Conservation (phyloP, 2,888 invertebrate genomes). For the Syrphus vitripennis region DNA sequence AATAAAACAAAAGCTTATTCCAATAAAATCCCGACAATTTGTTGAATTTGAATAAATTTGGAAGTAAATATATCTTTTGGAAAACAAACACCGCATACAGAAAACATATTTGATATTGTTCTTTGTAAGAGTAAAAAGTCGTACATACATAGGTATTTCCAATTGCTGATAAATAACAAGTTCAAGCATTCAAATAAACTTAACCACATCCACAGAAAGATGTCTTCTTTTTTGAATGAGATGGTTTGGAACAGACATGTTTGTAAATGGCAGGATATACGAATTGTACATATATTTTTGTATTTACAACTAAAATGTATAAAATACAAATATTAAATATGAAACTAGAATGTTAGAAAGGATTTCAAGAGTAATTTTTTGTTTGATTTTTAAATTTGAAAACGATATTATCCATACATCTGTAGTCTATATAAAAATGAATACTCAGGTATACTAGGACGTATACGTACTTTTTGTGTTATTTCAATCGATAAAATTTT, state of each 20-base stretch:
- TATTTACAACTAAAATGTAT: no score
- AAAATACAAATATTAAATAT: no score
- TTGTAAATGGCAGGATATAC: not conserved
- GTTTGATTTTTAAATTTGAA: no score
- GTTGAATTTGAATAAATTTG: conserved; percentile 34
- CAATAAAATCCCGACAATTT: not conserved
- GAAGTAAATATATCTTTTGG: not conserved
- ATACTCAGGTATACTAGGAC: no score
- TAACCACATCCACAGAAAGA: not conserved
- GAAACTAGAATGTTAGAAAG: no score
- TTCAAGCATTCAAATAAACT: not conserved
- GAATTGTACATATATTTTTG: no score
- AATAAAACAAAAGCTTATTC: not conserved
- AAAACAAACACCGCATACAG: not conserved
- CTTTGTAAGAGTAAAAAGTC: not conserved
- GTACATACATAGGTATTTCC: not conserved
- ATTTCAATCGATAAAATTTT: no score
- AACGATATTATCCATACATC: no score
- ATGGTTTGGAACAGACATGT: not conserved
- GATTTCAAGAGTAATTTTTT: no score
- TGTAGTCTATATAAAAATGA: no score
- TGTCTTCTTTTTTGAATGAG: not conserved
- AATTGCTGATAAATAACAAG: not conserved
- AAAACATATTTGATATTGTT: not conserved
- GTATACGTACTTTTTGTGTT: no score